phyloP scores from a whole-genome alignment of 2,797 vertebrate species.

The Tiaroga cobitis region DNA sequence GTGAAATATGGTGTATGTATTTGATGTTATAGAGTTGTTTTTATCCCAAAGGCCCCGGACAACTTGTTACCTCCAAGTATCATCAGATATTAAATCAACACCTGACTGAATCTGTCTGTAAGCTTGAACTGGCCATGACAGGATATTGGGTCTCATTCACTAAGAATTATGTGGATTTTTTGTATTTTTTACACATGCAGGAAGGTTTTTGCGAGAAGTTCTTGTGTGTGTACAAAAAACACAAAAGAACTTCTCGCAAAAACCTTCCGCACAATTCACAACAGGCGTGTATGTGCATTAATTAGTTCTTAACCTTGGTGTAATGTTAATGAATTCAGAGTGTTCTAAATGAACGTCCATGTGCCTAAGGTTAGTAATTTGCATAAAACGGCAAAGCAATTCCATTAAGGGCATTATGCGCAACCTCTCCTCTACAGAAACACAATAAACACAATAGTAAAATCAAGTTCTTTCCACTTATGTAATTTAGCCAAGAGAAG shows the following conservation, averaged over 20 bases:
- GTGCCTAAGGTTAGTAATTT: background rate
- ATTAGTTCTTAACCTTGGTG: background rate
- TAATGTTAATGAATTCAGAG: background rate
- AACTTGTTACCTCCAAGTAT: background rate
- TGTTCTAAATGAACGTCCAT: background rate
- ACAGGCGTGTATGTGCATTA: background rate
- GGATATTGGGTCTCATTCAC: background rate
- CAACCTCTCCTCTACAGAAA: background rate
- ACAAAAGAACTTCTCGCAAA: background rate
- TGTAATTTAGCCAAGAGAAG: background rate
- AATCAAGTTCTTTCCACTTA: background rate
- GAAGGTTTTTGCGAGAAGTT: too few relatives aligned
- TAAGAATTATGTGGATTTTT: background rate
- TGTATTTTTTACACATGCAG: background rate
- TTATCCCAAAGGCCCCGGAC: background rate
- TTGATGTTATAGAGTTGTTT: background rate
- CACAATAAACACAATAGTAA: background rate
- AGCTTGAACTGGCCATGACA: background rate
- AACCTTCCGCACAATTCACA: background rate
- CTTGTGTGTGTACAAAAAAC: background rate
- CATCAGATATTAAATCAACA: background rate
- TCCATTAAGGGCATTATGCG: background rate
- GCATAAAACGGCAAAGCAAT: background rate
- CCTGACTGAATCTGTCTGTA: background rate
- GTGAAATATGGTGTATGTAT: background rate